Evolutionary conservation across 2,888 invertebrate genomes (phyloP).

Genomic region (Calameuta filiformis): DNA sequence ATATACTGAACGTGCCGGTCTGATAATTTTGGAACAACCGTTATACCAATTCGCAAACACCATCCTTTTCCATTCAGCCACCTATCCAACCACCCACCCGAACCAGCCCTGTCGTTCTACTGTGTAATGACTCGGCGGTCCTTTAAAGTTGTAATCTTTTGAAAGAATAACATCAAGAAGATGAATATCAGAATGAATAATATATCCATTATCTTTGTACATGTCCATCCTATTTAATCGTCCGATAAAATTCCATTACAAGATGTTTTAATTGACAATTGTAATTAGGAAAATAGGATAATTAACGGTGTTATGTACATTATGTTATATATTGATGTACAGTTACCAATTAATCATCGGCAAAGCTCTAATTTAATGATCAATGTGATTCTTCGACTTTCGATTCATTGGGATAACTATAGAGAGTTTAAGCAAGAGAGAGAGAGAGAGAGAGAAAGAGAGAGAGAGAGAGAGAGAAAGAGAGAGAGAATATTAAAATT

Average conservation of each 20-base stretch:
- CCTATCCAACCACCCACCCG: conserved; percentile 9
- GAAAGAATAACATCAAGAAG: background rate
- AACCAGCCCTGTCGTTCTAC: conserved; percentile 19
- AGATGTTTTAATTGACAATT: conserved; percentile 50
- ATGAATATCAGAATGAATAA: background rate
- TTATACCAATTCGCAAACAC: conserved; percentile 30
- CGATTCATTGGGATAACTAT: conserved; percentile 9
- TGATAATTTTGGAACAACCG: conserved; percentile 52
- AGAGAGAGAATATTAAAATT: conserved; percentile 26
- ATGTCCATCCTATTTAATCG: conserved; percentile 57
- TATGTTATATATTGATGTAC: conserved; percentile 64
- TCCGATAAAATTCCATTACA: conserved; percentile 58
- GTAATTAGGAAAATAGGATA: conserved; percentile 55
- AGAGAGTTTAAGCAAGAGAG: conserved; percentile 20
- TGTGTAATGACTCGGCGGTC: background rate
- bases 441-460: conserved; percentile 9
- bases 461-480: conserved; percentile 19
- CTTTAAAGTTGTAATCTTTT: background rate
- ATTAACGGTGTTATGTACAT: conserved; percentile 59
- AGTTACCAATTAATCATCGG: conserved; percentile 61
- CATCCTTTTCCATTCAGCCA: conserved; percentile 9
- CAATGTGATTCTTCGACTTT: conserved; percentile 41
- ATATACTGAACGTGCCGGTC: conserved; percentile 45
- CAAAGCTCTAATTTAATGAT: conserved; percentile 56
- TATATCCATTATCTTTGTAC: conserved; percentile 51